Evolutionary conservation across 2,797 vertebrate genomes (phyloP), one percentile per base, ranked within the genome.

Genomic region (Sebastes umbrosus): DNA sequence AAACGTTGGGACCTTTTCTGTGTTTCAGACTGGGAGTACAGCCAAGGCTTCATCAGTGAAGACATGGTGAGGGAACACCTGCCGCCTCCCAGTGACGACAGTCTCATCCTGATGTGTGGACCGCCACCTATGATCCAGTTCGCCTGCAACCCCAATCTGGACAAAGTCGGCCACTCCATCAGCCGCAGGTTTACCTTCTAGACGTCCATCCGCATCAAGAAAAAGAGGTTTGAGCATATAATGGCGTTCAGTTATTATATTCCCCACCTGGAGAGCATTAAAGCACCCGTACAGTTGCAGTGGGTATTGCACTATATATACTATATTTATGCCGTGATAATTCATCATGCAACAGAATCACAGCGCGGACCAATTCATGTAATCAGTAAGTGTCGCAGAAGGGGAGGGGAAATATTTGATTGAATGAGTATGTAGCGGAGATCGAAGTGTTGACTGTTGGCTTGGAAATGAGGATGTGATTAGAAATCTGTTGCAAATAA

Each of bases 81-180:
- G 27, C 98, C 97, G 0, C 93, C 96, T 0, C 96, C 97, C 0
- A 80, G 94, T 0, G 96, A 96, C 0, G 96, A 99, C 75, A 94
- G 96, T 0, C 94, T 99, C 75, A 93, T 99, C 73, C 95, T 99
- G 69, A 97, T 99, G 97, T 99, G 98, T 0, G 98, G 98, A 0
- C 98, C 98, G 3, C 98, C 98, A 1, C 98, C 98, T 0, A 99
- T 99, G 98, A 97, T 99, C 92, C 97, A 99, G 94, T 98, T 96
- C 0, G 98, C 98, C 73, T 99, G 97, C 93, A 95, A 96, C 94
- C 98, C 98, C 68, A 99, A 97, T 91, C 94, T 99, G 92, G 98
- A 99, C 77, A 98, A 97, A 73, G 94, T 97, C 32, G 96, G 97
- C 36, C 97, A 99, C 83, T 34, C 93, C 31, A 88, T 79, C 77